Percentiles rank a stretch among this genome's conserved stretches.
phyloP scores from a whole-genome alignment of 2,888 invertebrate species.

The Tipula vernalis region DNA sequence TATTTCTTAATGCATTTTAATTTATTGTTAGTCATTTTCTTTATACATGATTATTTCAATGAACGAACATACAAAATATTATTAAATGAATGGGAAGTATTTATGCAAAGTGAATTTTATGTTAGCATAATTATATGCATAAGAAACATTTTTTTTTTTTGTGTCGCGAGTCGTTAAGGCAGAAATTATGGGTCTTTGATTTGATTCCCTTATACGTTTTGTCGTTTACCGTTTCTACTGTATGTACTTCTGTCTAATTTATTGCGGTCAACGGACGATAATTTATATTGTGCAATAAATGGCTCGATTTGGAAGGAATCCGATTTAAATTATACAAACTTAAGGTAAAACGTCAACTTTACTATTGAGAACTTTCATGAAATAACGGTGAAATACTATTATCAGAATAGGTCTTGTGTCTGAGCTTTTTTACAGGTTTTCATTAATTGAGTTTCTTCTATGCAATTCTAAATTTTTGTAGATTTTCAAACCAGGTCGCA shows the following conservation, averaged over 20 bases:
- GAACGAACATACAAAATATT: not conserved
- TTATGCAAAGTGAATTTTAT: not conserved
- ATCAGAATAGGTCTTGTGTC: no score
- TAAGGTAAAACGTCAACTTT: no score
- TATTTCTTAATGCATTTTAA: slow-evolving; percentile 4
- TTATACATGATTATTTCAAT: slow-evolving; percentile 4
- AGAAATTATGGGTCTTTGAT: not conserved
- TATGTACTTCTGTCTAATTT: not conserved
- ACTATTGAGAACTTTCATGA: no score
- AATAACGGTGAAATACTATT: no score
- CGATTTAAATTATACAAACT: no score
- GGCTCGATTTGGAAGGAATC: no score
- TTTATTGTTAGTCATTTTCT: slow-evolving; percentile 4
- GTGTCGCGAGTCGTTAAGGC: not conserved
- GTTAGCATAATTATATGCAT: not conserved
- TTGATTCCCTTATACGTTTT: not conserved
- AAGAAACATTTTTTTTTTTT: not conserved
- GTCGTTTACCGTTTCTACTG: not conserved
- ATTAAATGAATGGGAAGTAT: not conserved
- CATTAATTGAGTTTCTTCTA: no score
- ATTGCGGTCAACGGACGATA: not conserved
- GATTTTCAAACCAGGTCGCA: no score
- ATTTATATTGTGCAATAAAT: not conserved
- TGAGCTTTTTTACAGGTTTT: no score
- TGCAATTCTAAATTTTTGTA: no score